Evolutionary conservation across 2,888 invertebrate genomes (phyloP).

Genomic region (Caenorhabditis japonica): DNA sequence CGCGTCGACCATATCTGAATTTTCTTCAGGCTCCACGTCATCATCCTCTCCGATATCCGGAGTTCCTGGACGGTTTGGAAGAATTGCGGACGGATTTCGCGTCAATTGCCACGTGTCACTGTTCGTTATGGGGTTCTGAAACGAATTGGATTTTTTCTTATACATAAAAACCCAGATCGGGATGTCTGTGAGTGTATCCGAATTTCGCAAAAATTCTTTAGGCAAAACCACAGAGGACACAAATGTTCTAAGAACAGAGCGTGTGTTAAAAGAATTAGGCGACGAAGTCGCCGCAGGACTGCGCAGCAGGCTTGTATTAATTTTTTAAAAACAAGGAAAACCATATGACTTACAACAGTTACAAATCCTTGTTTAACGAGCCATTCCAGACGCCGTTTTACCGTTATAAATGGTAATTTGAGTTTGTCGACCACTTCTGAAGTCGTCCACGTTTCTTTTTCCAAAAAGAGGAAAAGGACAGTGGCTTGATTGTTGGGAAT

Average conservation of each 20-base stretch:
- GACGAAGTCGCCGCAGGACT: too few relatives aligned
- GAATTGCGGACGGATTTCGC: constrained; percentile 15
- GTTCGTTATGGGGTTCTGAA: constrained; percentile 58
- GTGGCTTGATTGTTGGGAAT: constrained; percentile 65
- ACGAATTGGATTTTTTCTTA: too few relatives aligned
- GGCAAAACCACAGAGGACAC: too few relatives aligned
- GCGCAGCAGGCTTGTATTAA: too few relatives aligned
- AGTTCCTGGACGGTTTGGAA: constrained; percentile 18
- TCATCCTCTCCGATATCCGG: constrained; percentile 47
- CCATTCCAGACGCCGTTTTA: constrained; percentile 67
- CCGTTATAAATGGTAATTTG: constrained; percentile 39
- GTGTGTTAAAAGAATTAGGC: too few relatives aligned
- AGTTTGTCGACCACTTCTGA: constrained; percentile 60
- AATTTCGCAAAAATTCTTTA: too few relatives aligned
- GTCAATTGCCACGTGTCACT: constrained; percentile 40
- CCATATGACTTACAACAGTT: constrained; percentile 3
- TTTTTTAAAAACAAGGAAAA: too few relatives aligned
- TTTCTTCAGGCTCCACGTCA: constrained; percentile 53
- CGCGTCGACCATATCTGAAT: constrained; percentile 61
- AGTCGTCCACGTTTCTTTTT: constrained; percentile 58
- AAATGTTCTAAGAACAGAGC: too few relatives aligned
- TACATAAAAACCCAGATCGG: too few relatives aligned
- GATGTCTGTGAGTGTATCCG: too few relatives aligned
- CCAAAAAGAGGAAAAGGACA: constrained; percentile 65
- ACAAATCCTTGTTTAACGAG: constrained; percentile 61